phyloP scores from a whole-genome alignment of 2,113 vertebrate genomes.

The Chloropsis hardwickii region DNA sequence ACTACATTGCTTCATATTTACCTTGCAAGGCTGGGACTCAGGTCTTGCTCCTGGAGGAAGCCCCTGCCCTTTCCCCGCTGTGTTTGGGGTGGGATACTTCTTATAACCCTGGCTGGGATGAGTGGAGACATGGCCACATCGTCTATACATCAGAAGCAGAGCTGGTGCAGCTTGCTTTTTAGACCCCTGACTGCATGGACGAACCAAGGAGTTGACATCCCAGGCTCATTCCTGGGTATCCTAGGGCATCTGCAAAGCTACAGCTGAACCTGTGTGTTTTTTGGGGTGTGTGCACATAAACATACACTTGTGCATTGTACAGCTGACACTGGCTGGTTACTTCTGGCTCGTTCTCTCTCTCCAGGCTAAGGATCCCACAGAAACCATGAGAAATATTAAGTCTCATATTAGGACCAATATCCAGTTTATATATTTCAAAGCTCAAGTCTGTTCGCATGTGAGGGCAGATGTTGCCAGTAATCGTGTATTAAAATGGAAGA shows the following conservation, averaged over 20 bases:
- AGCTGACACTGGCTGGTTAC: neutral
- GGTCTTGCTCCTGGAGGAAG: neutral
- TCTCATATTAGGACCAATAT: neutral
- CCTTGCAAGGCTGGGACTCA: neutral
- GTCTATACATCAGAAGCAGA: neutral
- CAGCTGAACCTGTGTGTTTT: neutral
- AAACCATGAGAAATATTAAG: neutral
- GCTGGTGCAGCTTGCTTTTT: neutral
- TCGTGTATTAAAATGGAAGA: neutral
- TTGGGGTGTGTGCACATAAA: neutral
- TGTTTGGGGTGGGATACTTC: neutral
- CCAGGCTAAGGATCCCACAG: neutral
- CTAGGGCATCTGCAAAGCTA: neutral
- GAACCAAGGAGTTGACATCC: neutral
- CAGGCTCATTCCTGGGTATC: neutral
- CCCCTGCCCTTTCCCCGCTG: rapidly evolving
- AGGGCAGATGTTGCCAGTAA: neutral
- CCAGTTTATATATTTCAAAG: neutral
- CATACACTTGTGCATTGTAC: neutral
- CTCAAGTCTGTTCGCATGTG: neutral
- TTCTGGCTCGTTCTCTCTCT: neutral
- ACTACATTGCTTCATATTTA: neutral
- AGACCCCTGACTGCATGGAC: neutral
- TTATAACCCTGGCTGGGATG: neutral
- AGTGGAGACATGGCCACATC: neutral